phyloP scores from a whole-genome alignment of 2,113 vertebrate species.

The Xyrauchen texanus region DNA sequence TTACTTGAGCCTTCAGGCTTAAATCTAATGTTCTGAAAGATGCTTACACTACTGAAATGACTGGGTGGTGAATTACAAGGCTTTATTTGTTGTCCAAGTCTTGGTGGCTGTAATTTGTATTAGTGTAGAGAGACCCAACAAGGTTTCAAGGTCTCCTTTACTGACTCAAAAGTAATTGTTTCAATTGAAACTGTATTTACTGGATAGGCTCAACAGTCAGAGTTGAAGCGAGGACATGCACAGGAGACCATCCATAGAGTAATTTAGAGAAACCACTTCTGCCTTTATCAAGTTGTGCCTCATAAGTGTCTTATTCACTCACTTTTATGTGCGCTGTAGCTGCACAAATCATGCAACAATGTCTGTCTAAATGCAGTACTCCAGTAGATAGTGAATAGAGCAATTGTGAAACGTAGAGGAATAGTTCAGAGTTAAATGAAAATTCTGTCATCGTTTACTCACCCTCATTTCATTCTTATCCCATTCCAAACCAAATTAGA shows the following conservation, averaged over 20 bases:
- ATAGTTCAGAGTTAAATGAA: too few relatives aligned
- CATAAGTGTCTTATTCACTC: conserved; percentile 4
- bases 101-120: background rate
- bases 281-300: conserved; percentile 5
- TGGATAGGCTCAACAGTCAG: conserved; percentile 61
- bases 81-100: too few relatives aligned
- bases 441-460: too few relatives aligned
- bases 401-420: too few relatives aligned
- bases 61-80: background rate
- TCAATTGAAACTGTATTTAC: conserved; percentile 75
- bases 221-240: conserved; percentile 6
- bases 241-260: conserved; percentile 3
- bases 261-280: conserved; percentile 26
- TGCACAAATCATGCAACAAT: background rate
- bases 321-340: background rate
- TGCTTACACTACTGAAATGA: too few relatives aligned
- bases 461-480: too few relatives aligned
- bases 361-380: too few relatives aligned
- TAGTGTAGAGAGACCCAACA: conserved; percentile 7
- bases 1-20: too few relatives aligned
- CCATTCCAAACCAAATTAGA: too few relatives aligned
- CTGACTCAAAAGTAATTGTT: conserved; percentile 34
- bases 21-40: too few relatives aligned
- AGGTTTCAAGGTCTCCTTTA: conserved; percentile 34
- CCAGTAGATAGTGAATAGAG: too few relatives aligned